Evolutionary conservation across 2,797 vertebrate genomes (phyloP).

Genomic region (Smutsia temminckii): DNA sequence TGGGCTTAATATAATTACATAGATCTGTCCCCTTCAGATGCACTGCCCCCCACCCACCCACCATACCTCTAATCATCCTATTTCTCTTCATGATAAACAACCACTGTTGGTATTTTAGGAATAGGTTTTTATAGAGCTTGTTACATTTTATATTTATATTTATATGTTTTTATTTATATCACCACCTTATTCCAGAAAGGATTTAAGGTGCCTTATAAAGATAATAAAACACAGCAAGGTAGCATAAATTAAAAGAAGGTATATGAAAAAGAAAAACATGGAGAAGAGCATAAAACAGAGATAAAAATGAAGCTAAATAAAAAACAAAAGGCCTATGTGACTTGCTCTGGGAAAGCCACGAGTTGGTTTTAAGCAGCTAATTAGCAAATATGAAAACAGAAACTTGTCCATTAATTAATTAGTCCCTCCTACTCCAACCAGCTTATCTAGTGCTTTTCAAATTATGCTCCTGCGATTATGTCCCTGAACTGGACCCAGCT

Average conservation of each 20-base stretch:
- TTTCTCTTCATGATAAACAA: slow-evolving; percentile 43
- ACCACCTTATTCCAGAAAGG: slow-evolving; percentile 49
- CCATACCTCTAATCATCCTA: neutral
- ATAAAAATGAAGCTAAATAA: neutral
- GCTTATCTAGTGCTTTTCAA: neutral
- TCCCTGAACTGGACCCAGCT: neutral
- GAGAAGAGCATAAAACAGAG: neutral
- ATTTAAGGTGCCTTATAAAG: slow-evolving; percentile 60
- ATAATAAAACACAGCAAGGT: slow-evolving; percentile 36
- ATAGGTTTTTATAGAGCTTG: slow-evolving; percentile 61
- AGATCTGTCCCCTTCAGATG: neutral
- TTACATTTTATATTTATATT: slow-evolving; percentile 60
- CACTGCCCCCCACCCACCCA: neutral
- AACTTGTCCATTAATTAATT: neutral
- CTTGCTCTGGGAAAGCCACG: neutral
- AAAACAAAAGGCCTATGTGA: neutral
- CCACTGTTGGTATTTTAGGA: slow-evolving; percentile 51
- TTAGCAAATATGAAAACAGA: neutral
- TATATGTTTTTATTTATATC: slow-evolving; percentile 65
- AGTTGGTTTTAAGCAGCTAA: neutral
- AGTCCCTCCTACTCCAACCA: neutral
- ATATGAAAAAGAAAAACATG: neutral
- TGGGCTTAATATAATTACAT: neutral
- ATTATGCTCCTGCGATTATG: neutral
- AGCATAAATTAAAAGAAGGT: slow-evolving; percentile 54